Evolutionary conservation across 2,113 vertebrate species (phyloP).

Genomic region (Emydura subglobosa): DNA sequence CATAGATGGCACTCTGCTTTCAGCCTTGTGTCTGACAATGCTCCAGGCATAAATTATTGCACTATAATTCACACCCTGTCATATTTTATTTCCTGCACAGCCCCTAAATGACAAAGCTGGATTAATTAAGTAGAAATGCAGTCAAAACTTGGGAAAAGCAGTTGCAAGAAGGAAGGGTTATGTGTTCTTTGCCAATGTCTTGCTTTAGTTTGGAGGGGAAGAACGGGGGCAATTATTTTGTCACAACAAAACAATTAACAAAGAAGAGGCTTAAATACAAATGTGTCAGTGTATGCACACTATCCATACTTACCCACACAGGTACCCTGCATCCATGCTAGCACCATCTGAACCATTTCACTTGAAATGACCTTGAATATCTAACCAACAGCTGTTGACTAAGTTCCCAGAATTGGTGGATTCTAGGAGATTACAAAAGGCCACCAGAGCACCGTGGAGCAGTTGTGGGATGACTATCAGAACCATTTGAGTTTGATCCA

Average conservation of each 20-base stretch:
- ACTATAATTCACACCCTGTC: conserved; percentile 79
- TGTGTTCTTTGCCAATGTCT: background rate
- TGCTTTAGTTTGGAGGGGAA: background rate
- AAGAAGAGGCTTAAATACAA: background rate
- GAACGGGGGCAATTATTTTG: background rate
- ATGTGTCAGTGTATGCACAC: background rate
- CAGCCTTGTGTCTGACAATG: conserved; percentile 52
- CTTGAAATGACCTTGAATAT: background rate
- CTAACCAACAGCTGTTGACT: background rate
- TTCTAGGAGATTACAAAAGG: background rate
- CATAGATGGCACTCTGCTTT: background rate
- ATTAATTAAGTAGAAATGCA: conserved; percentile 82
- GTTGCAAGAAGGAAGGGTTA: conserved; percentile 68
- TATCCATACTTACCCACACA: background rate
- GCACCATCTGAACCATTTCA: background rate
- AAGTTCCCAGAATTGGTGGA: background rate
- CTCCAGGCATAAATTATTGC: conserved; percentile 70
- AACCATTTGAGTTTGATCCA: background rate
- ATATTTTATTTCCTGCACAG: conserved; percentile 78
- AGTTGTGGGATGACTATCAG: background rate
- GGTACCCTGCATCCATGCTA: background rate
- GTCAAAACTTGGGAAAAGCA: conserved; percentile 73
- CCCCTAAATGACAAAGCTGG: conserved; percentile 78
- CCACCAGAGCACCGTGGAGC: background rate
- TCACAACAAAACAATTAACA: background rate